Evolutionary conservation across 2,888 invertebrate genomes (phyloP).

Genomic region (Andricus curvator): DNA sequence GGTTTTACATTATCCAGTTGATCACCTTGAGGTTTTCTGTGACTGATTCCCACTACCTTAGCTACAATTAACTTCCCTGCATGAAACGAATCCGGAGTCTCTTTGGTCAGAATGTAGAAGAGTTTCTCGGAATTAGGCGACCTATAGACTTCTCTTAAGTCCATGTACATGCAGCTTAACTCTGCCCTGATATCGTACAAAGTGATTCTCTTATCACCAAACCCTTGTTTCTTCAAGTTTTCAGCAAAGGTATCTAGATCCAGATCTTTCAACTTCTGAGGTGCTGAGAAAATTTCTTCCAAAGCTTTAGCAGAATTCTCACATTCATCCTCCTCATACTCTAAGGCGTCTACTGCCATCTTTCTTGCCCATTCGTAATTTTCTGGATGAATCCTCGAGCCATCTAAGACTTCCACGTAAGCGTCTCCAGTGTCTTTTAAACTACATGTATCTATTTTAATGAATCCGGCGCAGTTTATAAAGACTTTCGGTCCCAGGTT

Average conservation of each 20-base stretch:
- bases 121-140: slow-evolving; percentile 90
- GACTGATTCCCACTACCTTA: slow-evolving; percentile 87
- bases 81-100: slow-evolving; percentile 94
- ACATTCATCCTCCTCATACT: slow-evolving; percentile 94
- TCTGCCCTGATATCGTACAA: slow-evolving; percentile 97
- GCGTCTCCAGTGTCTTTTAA: slow-evolving; percentile 94
- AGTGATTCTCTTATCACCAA: slow-evolving; percentile 92
- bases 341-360: slow-evolving; percentile 99
- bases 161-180: slow-evolving; percentile 94
- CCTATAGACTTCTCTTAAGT: slow-evolving; percentile 87
- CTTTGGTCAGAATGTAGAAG: slow-evolving; percentile 96
- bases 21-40: slow-evolving; percentile 92
- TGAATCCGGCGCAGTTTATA: slow-evolving; percentile 98
- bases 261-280: slow-evolving; percentile 93
- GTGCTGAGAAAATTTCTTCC: slow-evolving; percentile 96
- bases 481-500: slow-evolving; percentile 98
- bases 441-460: slow-evolving; percentile 96
- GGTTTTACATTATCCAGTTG: slow-evolving; percentile 96
- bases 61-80: slow-evolving; percentile 90
- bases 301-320: slow-evolving; percentile 96
- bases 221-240: slow-evolving; percentile 92
- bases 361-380: slow-evolving; percentile 99
- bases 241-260: slow-evolving; percentile 98
- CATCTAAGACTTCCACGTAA: slow-evolving; percentile 95
- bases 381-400: slow-evolving; percentile 97